A percentile compares a stretch with the other conserved stretches of the same genome.
phyloP scores from a whole-genome alignment of 2,797 vertebrate genomes.

The Acrossocheilus fasciatus region DNA sequence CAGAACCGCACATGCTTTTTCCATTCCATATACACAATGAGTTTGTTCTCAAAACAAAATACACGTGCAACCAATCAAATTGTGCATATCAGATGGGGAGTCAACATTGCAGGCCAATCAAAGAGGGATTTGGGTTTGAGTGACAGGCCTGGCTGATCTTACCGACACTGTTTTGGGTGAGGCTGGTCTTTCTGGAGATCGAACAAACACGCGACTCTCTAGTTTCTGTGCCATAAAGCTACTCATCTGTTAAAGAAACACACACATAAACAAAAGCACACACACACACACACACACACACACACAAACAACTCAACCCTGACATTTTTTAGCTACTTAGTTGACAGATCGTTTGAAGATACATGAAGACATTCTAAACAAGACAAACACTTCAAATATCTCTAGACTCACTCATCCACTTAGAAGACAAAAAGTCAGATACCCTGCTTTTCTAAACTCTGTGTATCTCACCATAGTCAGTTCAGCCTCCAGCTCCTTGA shows the following conservation, averaged over 20 bases:
- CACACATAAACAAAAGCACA: conserved; percentile 65
- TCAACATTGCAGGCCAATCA: conserved; percentile 66
- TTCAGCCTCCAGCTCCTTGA: conserved; percentile 98
- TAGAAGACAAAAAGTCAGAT: not conserved
- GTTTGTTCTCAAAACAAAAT: conserved; percentile 45
- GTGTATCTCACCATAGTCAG: conserved; percentile 91
- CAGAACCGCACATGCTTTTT: conserved; percentile 43
- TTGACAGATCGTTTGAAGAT: conserved; percentile 4
- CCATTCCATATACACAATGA: conserved; percentile 45
- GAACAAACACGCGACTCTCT: conserved; percentile 87
- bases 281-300: conserved; percentile 67
- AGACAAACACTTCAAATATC: conserved; percentile 16
- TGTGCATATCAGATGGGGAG: conserved; percentile 60
- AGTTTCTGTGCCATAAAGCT: conserved; percentile 88
- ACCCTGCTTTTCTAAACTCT: not conserved
- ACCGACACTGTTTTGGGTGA: conserved; percentile 84
- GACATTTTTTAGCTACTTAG: conserved; percentile 25
- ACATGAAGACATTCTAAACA: not conserved
- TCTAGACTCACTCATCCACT: not conserved
- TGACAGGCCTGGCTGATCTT: conserved; percentile 74
- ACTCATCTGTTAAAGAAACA: conserved; percentile 84
- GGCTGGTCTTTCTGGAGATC: conserved; percentile 80
- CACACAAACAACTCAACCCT: conserved; percentile 25
- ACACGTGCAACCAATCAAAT: conserved; percentile 69
- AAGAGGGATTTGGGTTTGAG: conserved; percentile 41